Conservation (phyloP, 2,797 vertebrate genomes). For the Diceros bicornis region DNA sequence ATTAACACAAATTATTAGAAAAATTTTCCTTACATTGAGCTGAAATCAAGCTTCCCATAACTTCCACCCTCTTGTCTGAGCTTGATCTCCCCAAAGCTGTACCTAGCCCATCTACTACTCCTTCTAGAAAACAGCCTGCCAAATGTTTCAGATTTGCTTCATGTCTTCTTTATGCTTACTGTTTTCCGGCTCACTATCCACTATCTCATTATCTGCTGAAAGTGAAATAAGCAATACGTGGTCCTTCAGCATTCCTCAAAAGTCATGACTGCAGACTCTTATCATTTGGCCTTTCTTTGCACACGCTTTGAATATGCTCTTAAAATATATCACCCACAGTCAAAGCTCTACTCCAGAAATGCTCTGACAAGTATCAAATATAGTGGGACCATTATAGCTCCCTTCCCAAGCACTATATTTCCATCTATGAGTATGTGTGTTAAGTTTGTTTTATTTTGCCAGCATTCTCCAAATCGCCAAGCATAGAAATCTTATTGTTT, state of each 20-base stretch:
- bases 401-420: background rate
- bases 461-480: background rate
- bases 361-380: background rate
- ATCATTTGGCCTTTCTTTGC: background rate
- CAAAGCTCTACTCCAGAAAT: background rate
- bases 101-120: background rate
- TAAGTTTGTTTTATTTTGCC: slow-evolving; percentile 31
- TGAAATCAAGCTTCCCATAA: background rate
- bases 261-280: background rate
- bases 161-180: background rate
- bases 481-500: background rate
- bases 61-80: background rate
- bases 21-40: background rate
- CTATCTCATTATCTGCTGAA: background rate
- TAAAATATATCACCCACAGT: background rate
- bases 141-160: background rate
- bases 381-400: background rate
- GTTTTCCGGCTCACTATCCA: background rate
- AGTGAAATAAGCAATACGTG: background rate
- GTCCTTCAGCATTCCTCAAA: background rate
- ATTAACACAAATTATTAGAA: background rate
- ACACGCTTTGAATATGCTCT: background rate
- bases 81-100: background rate
- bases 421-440: background rate
- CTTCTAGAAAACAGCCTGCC: background rate